phyloP scores from a whole-genome alignment of 2,113 vertebrate genomes.

The Psephotus haematonotus region DNA sequence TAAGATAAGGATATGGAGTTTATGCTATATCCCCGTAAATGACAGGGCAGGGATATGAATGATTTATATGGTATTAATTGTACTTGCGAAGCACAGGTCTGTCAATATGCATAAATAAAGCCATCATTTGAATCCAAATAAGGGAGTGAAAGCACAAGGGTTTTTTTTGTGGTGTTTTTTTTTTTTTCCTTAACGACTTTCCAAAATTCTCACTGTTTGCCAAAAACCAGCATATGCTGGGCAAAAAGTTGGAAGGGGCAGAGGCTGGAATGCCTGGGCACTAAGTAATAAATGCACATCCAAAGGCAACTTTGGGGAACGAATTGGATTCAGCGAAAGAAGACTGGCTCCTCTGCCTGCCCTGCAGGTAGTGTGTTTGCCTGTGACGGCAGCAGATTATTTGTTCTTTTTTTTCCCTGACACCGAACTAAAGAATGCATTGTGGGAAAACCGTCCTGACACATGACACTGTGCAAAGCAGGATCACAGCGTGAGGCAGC shows the following conservation, averaged over 20 bases:
- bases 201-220: background rate
- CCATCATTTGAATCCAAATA: background rate
- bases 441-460: constrained; percentile 83
- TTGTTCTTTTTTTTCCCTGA: constrained; percentile 72
- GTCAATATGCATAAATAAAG: background rate
- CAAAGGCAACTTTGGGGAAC: constrained; percentile 18
- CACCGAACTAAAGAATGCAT: constrained; percentile 84
- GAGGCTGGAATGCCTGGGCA: background rate
- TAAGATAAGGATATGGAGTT: constrained; percentile 24
- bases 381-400: constrained; percentile 77
- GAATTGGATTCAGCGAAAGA: constrained; percentile 28
- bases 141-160: background rate
- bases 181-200: background rate
- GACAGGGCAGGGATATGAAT: constrained; percentile 1
- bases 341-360: constrained; percentile 39
- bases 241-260: background rate
- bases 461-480: constrained; percentile 84
- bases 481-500: constrained; percentile 82
- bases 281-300: background rate
- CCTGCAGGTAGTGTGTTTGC: constrained; percentile 77
- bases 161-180: background rate
- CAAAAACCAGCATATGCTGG: background rate
- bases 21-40: background rate
- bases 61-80: constrained; percentile 31
- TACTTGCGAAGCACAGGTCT: background rate